These are phyloP conservation scores for Schizotus pectinicornis DNA, from an alignment of 2,888 invertebrate genomes.

Conservation along the genomic window DNA sequence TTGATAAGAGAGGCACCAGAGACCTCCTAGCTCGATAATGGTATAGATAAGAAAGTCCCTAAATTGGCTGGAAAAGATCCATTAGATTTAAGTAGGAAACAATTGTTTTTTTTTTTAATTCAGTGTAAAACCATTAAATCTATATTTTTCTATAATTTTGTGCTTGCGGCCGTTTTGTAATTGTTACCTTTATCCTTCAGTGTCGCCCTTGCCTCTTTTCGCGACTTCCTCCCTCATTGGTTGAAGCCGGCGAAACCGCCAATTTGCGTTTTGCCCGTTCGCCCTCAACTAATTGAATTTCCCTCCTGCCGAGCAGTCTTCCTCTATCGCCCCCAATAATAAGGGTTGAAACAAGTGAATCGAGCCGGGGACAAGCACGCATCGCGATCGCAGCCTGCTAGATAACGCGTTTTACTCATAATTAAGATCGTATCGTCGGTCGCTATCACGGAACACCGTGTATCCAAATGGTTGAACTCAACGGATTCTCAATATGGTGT, in stretches of 20 bases:
- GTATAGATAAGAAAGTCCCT: no score
- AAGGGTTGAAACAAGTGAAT: slow-evolving; percentile 47
- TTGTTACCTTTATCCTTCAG: no score
- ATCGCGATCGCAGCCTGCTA: slow-evolving; percentile 55
- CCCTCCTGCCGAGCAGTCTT: slow-evolving; percentile 7
- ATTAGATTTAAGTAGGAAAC: no score
- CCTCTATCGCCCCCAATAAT: slow-evolving; percentile 14
- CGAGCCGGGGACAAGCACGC: slow-evolving; percentile 53
- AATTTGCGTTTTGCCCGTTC: neutral
- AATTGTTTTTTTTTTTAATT: no score
- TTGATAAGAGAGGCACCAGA: no score
- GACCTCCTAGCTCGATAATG: no score
- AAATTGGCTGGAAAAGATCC: no score
- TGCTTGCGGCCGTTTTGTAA: no score
- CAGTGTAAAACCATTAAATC: no score
- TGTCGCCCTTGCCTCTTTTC: no score
- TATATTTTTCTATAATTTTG: no score
- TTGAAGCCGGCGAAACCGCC: neutral
- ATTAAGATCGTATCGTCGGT: slow-evolving; percentile 57
- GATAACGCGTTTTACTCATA: slow-evolving; percentile 60
- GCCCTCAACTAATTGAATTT: slow-evolving; percentile 17
- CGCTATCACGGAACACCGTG: slow-evolving; percentile 54
- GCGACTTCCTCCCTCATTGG: no score
- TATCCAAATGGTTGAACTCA: slow-evolving; percentile 52
- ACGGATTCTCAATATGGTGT: slow-evolving; percentile 58